Evolutionary conservation across 2,888 invertebrate species (phyloP).

Genomic region (Meloe dianella): DNA sequence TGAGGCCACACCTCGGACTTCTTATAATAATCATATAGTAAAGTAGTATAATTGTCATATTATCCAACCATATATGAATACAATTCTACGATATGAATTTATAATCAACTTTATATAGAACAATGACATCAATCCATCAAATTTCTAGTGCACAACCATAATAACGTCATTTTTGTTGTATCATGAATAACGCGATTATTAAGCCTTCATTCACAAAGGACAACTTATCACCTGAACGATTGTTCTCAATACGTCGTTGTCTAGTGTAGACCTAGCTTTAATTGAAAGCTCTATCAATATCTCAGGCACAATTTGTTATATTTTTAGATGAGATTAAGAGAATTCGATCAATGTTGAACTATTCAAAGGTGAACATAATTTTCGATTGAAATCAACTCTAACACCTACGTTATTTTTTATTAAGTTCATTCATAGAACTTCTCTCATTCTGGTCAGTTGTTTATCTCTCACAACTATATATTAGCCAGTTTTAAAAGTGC

Average conservation of each 20-base stretch:
- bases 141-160: slow-evolving; percentile 7
- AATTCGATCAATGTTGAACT: background rate
- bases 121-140: slow-evolving; percentile 7
- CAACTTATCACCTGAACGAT: too few species aligned
- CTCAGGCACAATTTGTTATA: too few species aligned
- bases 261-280: too few species aligned
- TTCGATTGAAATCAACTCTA: background rate
- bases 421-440: slow-evolving; percentile 24
- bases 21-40: background rate
- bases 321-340: background rate
- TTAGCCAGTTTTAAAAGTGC: slow-evolving; percentile 20
- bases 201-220: too few species aligned
- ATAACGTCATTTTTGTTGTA: background rate
- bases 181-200: too few species aligned
- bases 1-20: background rate
- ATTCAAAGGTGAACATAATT: background rate
- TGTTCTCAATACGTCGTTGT: too few species aligned
- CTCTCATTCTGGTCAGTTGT: slow-evolving; percentile 20
- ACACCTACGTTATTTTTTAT: slow-evolving; percentile 19
- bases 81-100: slow-evolving; percentile 2
- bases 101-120: slow-evolving; percentile 1
- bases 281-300: too few species aligned
- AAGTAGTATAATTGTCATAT: background rate
- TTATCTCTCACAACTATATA: slow-evolving; percentile 18
- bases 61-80: background rate